Evolutionary conservation across 2,888 invertebrate genomes (phyloP).

Genomic region (Drosophila algonquin): DNA sequence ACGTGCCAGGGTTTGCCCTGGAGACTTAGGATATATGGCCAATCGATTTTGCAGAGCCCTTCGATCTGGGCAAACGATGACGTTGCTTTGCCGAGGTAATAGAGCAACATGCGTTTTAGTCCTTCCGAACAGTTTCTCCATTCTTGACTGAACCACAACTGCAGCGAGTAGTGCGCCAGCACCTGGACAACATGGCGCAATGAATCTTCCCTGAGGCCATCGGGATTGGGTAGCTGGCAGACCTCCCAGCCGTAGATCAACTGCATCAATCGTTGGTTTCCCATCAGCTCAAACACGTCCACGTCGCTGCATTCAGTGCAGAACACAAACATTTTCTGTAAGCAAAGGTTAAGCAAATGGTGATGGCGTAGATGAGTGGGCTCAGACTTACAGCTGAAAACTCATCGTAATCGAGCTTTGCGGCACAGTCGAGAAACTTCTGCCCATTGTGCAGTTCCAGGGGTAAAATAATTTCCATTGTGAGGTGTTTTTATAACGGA

Average conservation of each 20-base stretch:
- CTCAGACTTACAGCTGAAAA: slow-evolving; percentile 69
- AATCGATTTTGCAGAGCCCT: slow-evolving; percentile 67
- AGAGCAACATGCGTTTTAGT: slow-evolving; percentile 58
- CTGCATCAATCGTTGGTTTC: slow-evolving; percentile 70
- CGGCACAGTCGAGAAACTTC: slow-evolving; percentile 65
- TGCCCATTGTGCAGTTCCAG: slow-evolving; percentile 58
- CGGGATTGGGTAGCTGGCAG: slow-evolving; percentile 60
- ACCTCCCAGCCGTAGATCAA: slow-evolving; percentile 77
- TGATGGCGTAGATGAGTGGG: neutral
- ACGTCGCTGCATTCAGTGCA: slow-evolving; percentile 65
- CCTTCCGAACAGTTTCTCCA: slow-evolving; percentile 64
- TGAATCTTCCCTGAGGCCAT: slow-evolving; percentile 32
- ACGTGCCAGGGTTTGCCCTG: slow-evolving; percentile 71
- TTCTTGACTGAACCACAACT: slow-evolving; percentile 78
- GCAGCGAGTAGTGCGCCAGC: slow-evolving; percentile 72
- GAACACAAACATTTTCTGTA: slow-evolving; percentile 70
- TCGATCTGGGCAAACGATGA: slow-evolving; percentile 57
- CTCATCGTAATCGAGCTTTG: slow-evolving; percentile 74
- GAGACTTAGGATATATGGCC: slow-evolving; percentile 72
- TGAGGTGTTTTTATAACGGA: neutral
- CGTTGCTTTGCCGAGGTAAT: slow-evolving; percentile 59
- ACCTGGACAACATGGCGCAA: slow-evolving; percentile 60
- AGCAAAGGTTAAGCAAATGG: neutral
- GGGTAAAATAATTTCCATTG: slow-evolving; percentile 77
- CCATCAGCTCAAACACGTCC: slow-evolving; percentile 73